Evolutionary conservation across 2,888 invertebrate species (phyloP).

Genomic region (Metellina segmentata): DNA sequence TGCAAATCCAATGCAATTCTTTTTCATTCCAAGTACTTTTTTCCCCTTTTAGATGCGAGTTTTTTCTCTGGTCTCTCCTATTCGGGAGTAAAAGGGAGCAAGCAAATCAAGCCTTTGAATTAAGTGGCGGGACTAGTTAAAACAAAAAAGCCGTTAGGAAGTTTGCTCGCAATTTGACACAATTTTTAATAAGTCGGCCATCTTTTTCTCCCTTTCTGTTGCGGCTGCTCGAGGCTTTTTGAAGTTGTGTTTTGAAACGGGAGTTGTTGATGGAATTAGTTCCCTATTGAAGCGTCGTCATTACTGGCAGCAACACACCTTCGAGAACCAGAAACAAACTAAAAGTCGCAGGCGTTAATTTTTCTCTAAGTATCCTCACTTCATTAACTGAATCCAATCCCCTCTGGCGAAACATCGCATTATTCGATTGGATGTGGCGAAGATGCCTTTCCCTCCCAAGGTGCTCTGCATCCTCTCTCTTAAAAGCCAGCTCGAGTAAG

Average conservation of each 20-base stretch:
- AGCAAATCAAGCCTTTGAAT: conserved; percentile 42
- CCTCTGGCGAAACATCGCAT: conserved; percentile 68
- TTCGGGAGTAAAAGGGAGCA: neutral
- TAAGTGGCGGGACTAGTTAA: conserved; percentile 42
- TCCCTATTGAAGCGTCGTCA: conserved; percentile 68
- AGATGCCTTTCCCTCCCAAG: conserved; percentile 39
- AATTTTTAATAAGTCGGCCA: conserved; percentile 35
- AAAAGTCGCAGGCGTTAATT: conserved; percentile 72
- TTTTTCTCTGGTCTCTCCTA: conserved; percentile 20
- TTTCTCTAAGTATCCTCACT: conserved; percentile 74
- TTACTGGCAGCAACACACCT: conserved; percentile 53
- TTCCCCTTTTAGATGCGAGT: neutral
- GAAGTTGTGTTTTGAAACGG: conserved; percentile 50
- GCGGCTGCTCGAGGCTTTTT: conserved; percentile 67
- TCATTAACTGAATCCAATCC: conserved; percentile 75
- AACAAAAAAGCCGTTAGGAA: conserved; percentile 50
- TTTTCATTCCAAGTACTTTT: neutral
- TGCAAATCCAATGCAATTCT: neutral
- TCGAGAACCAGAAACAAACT: conserved; percentile 35
- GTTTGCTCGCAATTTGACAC: conserved; percentile 33
- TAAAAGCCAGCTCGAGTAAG: conserved; percentile 63
- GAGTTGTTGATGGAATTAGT: conserved; percentile 73
- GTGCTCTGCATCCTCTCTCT: conserved; percentile 45
- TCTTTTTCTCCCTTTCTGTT: conserved; percentile 10
- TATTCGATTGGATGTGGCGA: conserved; percentile 62